Percentiles rank a stretch among this genome's conserved stretches.
phyloP scores from a whole-genome alignment of 2,797 vertebrate genomes.

The Karalla daura region DNA sequence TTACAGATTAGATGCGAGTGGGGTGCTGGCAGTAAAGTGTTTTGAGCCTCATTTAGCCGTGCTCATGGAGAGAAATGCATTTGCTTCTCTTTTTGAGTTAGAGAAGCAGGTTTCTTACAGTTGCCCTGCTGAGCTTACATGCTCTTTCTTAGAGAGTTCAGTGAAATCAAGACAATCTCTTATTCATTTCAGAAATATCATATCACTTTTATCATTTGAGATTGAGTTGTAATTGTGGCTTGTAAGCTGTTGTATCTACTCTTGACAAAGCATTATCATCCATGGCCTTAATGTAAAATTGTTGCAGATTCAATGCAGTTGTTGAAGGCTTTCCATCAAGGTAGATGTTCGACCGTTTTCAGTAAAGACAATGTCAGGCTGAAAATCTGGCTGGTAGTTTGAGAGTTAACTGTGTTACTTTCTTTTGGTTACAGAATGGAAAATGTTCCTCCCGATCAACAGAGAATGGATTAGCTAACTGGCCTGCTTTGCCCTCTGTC shows the following conservation, averaged over 20 bases:
- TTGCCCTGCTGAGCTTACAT: conserved; percentile 20
- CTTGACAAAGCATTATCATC: neutral
- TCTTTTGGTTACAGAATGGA: conserved; percentile 22
- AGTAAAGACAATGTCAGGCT: conserved; percentile 9
- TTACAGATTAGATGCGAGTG: conserved; percentile 49
- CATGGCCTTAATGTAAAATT: neutral
- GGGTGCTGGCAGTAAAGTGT: conserved; percentile 41
- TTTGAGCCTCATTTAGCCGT: conserved; percentile 48
- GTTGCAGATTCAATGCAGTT: conserved; percentile 8
- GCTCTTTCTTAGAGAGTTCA: conserved; percentile 21
- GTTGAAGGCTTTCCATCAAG: neutral
- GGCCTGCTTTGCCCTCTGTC: conserved; percentile 46
- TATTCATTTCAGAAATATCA: conserved; percentile 11
- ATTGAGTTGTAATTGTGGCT: neutral
- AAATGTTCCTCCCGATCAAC: conserved; percentile 28
- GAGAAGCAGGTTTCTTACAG: conserved; percentile 22
- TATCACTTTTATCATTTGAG: neutral
- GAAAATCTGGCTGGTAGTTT: conserved; percentile 10
- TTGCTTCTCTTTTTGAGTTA: conserved; percentile 25
- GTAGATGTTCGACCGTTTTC: conserved; percentile 26
- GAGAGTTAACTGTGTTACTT: conserved; percentile 11
- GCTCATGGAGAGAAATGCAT: conserved; percentile 51
- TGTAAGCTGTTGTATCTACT: neutral
- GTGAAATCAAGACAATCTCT: conserved; percentile 30
- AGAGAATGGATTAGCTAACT: conserved; percentile 17